These are phyloP conservation scores for Hemiprocne comata DNA, from an alignment of 2,113 vertebrate genomes.

Conservation along the genomic window DNA sequence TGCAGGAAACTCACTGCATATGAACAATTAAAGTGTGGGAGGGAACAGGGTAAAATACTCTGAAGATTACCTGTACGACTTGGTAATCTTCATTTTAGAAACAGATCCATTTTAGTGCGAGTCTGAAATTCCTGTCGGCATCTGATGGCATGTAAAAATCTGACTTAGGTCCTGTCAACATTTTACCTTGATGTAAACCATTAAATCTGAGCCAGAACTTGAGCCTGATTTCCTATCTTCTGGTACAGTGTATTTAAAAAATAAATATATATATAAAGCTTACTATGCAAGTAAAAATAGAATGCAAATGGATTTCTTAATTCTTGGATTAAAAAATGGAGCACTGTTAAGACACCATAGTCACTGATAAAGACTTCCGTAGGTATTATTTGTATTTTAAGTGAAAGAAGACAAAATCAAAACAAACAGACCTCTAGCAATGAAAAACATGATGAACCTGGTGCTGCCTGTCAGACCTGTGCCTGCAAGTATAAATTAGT, in stretches of 20 bases:
- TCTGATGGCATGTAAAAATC: not conserved
- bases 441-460: not conserved
- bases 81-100: conserved; percentile 30
- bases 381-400: not conserved
- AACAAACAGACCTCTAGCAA: not conserved
- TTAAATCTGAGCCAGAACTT: not conserved
- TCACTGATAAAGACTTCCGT: not conserved
- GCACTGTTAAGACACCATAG: not conserved
- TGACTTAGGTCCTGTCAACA: not conserved
- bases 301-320: not conserved
- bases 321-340: not conserved
- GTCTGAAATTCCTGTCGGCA: conserved; percentile 10
- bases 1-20: not conserved
- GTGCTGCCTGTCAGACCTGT: not conserved
- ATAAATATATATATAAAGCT: not conserved
- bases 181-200: not conserved
- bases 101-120: not conserved
- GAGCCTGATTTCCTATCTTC: not conserved
- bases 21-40: not conserved
- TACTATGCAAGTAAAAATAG: not conserved
- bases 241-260: not conserved
- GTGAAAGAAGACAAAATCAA: not conserved
- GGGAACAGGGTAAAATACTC: not conserved
- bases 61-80: conserved; percentile 1
- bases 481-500: not conserved